phyloP scores from a whole-genome alignment of 1,140 invertebrate species.

The Habropoda laboriosa region DNA sequence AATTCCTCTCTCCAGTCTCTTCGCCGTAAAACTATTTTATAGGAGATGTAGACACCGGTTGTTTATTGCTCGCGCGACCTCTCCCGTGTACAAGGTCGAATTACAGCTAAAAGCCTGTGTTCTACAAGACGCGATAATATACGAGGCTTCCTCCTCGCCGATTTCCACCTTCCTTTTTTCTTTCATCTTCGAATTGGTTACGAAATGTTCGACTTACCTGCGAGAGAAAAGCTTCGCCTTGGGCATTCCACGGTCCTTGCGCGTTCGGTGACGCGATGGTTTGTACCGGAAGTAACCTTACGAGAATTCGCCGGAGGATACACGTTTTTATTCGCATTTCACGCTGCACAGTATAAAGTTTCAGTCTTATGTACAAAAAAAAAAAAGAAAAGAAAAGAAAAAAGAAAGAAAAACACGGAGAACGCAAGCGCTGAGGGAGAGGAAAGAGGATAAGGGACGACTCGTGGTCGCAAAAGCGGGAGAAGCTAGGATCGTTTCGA shows the following conservation, averaged over 20 bases:
- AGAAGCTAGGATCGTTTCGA: conserved; percentile 8
- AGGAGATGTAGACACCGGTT: conserved; percentile 71
- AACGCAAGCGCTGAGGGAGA: background rate
- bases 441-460: background rate
- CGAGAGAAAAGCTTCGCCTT: background rate
- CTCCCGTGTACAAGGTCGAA: conserved; percentile 70
- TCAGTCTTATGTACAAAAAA: conserved; percentile 72
- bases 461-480: background rate
- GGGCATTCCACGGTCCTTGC: too few species aligned
- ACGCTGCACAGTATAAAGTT: conserved; percentile 45
- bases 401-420: too few species aligned
- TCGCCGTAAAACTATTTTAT: conserved; percentile 81
- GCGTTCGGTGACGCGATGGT: background rate
- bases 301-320: conserved; percentile 40
- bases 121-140: conserved; percentile 74
- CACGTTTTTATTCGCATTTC: conserved; percentile 48
- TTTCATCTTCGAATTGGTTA: background rate
- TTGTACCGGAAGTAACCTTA: conserved; percentile 45
- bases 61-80: conserved; percentile 67
- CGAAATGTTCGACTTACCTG: conserved; percentile 25
- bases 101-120: conserved; percentile 76
- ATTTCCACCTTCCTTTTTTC: conserved; percentile 39
- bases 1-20: conserved; percentile 73
- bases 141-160: conserved; percentile 63
- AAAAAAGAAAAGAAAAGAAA: too few species aligned